A percentile compares a stretch with the other conserved stretches of the same genome.
phyloP scores from a whole-genome alignment of 2,113 vertebrate species.

The Gymnorhina tibicen region DNA sequence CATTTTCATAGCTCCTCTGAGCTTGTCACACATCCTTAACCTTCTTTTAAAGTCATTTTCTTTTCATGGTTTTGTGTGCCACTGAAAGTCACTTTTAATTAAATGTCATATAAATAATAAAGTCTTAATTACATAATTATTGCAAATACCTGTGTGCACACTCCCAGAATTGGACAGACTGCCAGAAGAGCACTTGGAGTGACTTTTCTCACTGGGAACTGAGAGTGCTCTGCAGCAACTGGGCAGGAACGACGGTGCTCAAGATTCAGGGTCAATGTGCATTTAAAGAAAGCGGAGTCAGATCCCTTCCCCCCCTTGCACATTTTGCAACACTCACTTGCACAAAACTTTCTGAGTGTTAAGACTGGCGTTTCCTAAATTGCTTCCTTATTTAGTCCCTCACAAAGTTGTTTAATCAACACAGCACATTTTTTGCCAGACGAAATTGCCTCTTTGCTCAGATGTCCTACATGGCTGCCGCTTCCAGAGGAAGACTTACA shows the following conservation, averaged over 20 bases:
- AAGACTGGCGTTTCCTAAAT: background rate
- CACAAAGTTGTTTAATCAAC: background rate
- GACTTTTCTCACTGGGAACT: background rate
- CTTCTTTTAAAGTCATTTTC: constrained; percentile 59
- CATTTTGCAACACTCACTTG: background rate
- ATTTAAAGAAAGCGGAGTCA: background rate
- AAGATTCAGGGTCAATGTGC: background rate
- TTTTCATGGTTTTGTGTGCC: constrained; percentile 53
- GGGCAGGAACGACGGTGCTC: rapidly evolving
- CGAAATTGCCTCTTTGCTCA: background rate
- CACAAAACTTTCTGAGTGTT: background rate
- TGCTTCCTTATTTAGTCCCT: background rate
- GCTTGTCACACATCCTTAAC: constrained; percentile 62
- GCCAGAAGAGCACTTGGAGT: constrained; percentile 3
- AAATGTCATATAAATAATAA: constrained; percentile 64
- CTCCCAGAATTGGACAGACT: constrained; percentile 3
- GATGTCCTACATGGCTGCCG: background rate
- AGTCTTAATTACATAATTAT: constrained; percentile 61
- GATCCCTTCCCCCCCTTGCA: background rate
- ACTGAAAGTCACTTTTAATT: constrained; percentile 67
- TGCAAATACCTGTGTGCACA: constrained; percentile 30
- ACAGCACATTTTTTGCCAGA: background rate
- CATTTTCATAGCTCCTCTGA: constrained; percentile 45
- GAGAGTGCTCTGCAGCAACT: background rate
- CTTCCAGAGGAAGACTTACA: background rate